Percentiles rank a stretch among this genome's conserved stretches.
phyloP scores from a whole-genome alignment of 2,888 invertebrate genomes.

The Eilema griseolum region DNA sequence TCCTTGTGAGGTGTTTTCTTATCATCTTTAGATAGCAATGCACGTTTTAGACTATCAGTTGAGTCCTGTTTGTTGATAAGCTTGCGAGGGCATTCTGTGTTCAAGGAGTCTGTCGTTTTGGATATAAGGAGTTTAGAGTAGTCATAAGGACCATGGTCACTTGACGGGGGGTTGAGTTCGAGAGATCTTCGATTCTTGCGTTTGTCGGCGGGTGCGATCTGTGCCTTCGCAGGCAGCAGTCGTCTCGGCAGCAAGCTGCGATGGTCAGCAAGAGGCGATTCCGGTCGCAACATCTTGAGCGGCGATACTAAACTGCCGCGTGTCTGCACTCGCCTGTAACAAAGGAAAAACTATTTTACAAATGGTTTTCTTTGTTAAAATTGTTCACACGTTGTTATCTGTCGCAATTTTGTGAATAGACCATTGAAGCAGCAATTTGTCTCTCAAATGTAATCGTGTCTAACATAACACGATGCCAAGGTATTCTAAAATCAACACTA shows the following conservation, averaged over 20 bases:
- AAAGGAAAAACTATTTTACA: slow-evolving; percentile 44
- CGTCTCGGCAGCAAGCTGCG: slow-evolving; percentile 83
- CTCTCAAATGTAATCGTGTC: slow-evolving; percentile 31
- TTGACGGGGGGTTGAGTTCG: slow-evolving; percentile 78
- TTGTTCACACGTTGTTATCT: slow-evolving; percentile 13
- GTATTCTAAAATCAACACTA: slow-evolving; percentile 43
- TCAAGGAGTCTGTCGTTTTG: slow-evolving; percentile 82
- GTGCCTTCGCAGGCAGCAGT: slow-evolving; percentile 80
- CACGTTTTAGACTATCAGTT: slow-evolving; percentile 78
- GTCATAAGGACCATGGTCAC: slow-evolving; percentile 77
- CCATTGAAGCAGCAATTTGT: slow-evolving; percentile 29
- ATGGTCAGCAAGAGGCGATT: slow-evolving; percentile 85
- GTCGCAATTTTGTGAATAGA: slow-evolving; percentile 8
- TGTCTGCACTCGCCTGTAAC: slow-evolving; percentile 76
- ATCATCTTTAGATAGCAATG: slow-evolving; percentile 78
- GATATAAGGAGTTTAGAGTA: slow-evolving; percentile 83
- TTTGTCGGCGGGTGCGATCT: slow-evolving; percentile 81
- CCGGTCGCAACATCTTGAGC: slow-evolving; percentile 83
- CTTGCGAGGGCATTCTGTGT: slow-evolving; percentile 81
- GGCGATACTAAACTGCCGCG: slow-evolving; percentile 73
- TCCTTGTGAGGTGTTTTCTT: slow-evolving; percentile 73
- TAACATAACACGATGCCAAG: too few relatives aligned
- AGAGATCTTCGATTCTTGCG: slow-evolving; percentile 81
- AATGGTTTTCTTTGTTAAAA: slow-evolving; percentile 1
- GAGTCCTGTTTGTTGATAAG: slow-evolving; percentile 81